Percentiles rank a stretch among this genome's conserved stretches.
phyloP scores from a whole-genome alignment of 2,113 vertebrate species.

The Panthera uncia region DNA sequence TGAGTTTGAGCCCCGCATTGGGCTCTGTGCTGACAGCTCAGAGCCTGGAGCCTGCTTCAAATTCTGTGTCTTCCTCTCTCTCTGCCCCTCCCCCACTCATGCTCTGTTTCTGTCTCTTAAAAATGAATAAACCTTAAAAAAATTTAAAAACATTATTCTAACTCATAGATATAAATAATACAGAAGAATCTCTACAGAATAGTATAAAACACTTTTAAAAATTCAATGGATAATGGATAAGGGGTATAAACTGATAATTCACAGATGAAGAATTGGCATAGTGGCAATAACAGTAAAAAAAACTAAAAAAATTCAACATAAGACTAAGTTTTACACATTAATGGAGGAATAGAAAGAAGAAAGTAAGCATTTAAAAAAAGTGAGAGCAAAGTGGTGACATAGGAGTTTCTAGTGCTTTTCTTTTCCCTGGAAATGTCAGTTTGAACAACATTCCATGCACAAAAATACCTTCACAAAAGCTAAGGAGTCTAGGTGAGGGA shows the following conservation, averaged over 20 bases:
- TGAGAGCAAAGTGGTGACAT: background rate
- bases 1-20: no score
- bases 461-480: background rate
- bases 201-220: background rate
- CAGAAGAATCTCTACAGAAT: background rate
- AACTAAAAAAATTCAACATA: background rate
- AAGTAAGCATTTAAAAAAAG: background rate
- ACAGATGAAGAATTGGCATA: background rate
- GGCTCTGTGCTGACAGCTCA: no score
- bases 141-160: background rate
- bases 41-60: no score
- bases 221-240: background rate
- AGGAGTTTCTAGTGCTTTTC: background rate
- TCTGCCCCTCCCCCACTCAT: no score
- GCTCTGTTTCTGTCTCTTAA: no score
- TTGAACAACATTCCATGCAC: background rate
- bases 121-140: no score
- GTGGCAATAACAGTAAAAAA: background rate
- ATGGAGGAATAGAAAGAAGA: background rate
- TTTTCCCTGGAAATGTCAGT: background rate
- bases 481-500: background rate
- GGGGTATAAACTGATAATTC: background rate
- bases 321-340: constrained; percentile 2
- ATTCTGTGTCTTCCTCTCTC: no score
- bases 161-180: background rate